Percentiles rank a stretch among this genome's conserved stretches.
These are phyloP conservation scores for Pogonomyrmex californicus DNA, from an alignment of 1,140 invertebrate genomes.

Conservation along the genomic window DNA sequence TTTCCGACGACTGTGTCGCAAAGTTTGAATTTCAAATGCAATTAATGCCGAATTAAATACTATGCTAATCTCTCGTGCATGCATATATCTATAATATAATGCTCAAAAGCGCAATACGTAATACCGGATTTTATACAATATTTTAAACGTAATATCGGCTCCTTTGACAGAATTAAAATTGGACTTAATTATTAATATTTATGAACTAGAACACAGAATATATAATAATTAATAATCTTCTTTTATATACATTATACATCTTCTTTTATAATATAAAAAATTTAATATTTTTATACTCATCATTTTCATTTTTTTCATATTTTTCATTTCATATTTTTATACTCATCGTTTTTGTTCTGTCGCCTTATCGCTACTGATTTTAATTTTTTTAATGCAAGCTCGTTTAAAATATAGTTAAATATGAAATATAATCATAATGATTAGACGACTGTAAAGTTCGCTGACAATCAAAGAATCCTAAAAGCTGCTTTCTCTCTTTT, in stretches of 20 bases:
- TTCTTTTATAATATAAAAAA: background rate
- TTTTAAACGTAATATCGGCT: slow-evolving; percentile 34
- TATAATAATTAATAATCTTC: no score
- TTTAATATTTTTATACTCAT: background rate
- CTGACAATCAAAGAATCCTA: slow-evolving; percentile 6
- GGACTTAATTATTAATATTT: slow-evolving; percentile 28
- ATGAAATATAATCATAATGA: background rate
- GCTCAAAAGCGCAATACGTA: background rate
- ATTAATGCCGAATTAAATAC: slow-evolving; percentile 60
- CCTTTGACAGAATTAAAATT: slow-evolving; percentile 19
- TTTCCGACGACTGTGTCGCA: slow-evolving; percentile 34
- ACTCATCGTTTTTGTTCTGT: no score
- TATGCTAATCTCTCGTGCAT: slow-evolving; percentile 21
- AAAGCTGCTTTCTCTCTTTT: slow-evolving; percentile 38
- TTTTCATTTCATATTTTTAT: background rate
- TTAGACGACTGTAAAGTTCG: background rate
- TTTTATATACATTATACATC: background rate
- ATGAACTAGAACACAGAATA: background rate
- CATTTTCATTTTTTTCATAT: no score
- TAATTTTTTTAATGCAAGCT: background rate
- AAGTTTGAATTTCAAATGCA: slow-evolving; percentile 60
- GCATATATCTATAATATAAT: slow-evolving; percentile 20
- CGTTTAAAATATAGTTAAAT: background rate
- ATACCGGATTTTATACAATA: slow-evolving; percentile 48
- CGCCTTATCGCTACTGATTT: background rate